These are phyloP conservation scores for Hexactinellida sp. DNA, from an alignment of 37 sponge, comb jelly and placozoan species.

Conservation along the genomic window DNA sequence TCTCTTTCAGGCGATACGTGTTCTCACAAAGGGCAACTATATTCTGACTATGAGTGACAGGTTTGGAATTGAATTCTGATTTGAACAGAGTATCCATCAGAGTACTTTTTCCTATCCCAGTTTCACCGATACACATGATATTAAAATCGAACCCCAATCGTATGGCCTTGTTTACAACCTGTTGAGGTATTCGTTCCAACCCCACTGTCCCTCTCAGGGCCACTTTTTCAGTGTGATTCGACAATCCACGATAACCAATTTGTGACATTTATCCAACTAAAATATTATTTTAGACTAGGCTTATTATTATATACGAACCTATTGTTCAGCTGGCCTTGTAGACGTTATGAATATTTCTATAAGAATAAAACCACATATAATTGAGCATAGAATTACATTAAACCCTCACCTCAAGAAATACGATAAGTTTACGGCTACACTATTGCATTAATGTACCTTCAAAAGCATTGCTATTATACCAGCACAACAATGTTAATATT, in stretches of 20 bases:
- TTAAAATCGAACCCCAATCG: slow-evolving; percentile 97
- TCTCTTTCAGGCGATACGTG: slow-evolving; percentile 46
- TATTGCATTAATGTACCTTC: not conserved
- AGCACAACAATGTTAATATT: not conserved
- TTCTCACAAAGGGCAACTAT: not conserved
- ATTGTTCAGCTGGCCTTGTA: not conserved
- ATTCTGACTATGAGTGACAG: not conserved
- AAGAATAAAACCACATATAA: not conserved
- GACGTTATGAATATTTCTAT: not conserved
- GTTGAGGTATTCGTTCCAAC: slow-evolving; percentile 87
- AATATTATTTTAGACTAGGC: not conserved
- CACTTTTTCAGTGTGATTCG: slow-evolving; percentile 17
- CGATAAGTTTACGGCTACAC: not conserved
- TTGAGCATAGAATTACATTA: slow-evolving; percentile 2
- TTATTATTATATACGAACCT: not conserved
- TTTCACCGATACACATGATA: slow-evolving; percentile 87
- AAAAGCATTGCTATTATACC: not conserved
- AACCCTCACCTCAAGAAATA: not conserved
- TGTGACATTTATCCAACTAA: not conserved
- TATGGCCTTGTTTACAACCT: slow-evolving; percentile 88
- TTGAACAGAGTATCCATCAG: slow-evolving; percentile 95
- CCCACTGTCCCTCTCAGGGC: slow-evolving; percentile 65
- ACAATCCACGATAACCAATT: not conserved
- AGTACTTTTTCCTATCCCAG: slow-evolving; percentile 72
- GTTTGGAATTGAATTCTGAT: slow-evolving; percentile 18